Evolutionary conservation across 2,888 invertebrate species (phyloP), one percentile per base, ranked within the genome.

Genomic region (Drosophila mercatorum): DNA sequence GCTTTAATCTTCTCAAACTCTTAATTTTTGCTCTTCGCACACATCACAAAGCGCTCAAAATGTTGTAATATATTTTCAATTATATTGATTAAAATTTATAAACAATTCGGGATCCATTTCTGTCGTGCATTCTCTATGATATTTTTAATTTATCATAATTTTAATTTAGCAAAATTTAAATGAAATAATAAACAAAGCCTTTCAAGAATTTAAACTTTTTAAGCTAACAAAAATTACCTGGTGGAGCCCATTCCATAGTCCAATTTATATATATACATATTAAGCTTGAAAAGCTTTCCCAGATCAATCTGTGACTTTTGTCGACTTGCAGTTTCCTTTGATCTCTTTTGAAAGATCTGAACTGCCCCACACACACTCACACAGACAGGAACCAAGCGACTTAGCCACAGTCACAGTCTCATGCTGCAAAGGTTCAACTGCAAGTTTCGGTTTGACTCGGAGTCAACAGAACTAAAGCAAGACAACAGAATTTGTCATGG

Each of bases 401-500:
- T 2, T 22, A 58, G 36, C 43, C 22, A 10, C 31, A 68, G 68
- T 43, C 59, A 57, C 57, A 62, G 49, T 51, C 17, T 31, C 26
- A 46, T 31, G 11, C 22, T 58, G 63, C 66, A 73, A 38, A 52
- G 68, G 60, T 10, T 55, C 40, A 22, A 43, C 53, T 40, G 56
- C n/a, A 8, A 31, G 43, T 17, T 49, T n/a, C 28, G 17, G 57
- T 44, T 40, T 12, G 43, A 46, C 38, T 58, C 47, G 52, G 40
- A 51, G 65, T 61, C 68, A 55, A 52, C 40, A 47, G 65, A 79
- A 76, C 72, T 81, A 80, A 90, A 89, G 78, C 81, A 89, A 91
- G 90, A 87, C 89, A 83, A 87, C 80, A 89, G 91, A 91, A 91
- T 90, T 90, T 91, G 89, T 90, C 89, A 90, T 88, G 83, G 72